Evolutionary conservation across 2,888 invertebrate genomes (phyloP), one percentile per base, ranked within the genome.

Genomic region (Digitonthophagus gazella): DNA sequence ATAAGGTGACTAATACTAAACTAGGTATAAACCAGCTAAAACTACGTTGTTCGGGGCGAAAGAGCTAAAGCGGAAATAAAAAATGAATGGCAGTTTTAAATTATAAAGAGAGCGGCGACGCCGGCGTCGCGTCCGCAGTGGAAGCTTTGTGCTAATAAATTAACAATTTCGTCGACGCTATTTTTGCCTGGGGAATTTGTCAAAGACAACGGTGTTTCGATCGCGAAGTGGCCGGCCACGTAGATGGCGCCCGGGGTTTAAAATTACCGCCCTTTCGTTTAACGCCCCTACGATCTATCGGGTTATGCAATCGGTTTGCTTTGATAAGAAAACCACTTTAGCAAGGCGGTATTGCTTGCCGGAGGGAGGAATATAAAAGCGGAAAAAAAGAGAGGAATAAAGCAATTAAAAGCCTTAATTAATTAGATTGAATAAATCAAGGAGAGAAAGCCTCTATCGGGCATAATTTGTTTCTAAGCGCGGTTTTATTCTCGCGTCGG

Each of bases 111-210:
- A 6, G 28, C 3, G 28, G 28, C 18, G 20, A 61, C 61, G 61
- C 6, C 18, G 61, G 15, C 61, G 18, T 61, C 61, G 61, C 20
- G n/a, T n/a, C 19, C 61, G n/a, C 19, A 19, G 18, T 61, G 18
- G 14, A 18, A 18, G 61, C 61, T 61, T 61, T 61, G 61, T 61
- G 61, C 61, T 61, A 61, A 61, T 61, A 61, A 61, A 61, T 61
- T 61, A 16, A 20, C 20, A 61, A 61, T 61, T 61, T 61, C 18
- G 11, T 61, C 18, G 18, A 2, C 18, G n/a, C 61, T 20, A 18
- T 19, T 61, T 61, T 18, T 16, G 20, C 20, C 5, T 18, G 19
- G 3, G 6, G 6, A 61, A 61, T 61, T 61, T 61, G 20, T 61
- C 61, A 61, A 61, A 19, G 19, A 61, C n/a, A 18, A 61, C 18